phyloP scores from a whole-genome alignment of 30 jellyfish, hydroid and myxozoan species.

The Pelagia noctiluca region DNA sequence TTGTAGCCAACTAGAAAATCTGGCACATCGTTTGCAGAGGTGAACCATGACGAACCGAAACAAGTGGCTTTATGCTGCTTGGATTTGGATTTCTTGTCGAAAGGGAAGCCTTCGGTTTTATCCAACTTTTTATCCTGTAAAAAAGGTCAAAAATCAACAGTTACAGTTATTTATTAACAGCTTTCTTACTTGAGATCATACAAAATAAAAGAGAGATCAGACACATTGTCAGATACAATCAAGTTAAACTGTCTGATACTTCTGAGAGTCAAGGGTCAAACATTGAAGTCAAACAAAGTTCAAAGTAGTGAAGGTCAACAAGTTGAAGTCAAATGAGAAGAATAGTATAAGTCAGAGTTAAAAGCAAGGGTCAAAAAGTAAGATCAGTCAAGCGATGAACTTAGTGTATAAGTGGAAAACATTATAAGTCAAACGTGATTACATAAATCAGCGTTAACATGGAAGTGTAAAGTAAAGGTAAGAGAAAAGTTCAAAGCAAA shows the following conservation, averaged over 20 bases:
- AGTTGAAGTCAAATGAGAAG: no score
- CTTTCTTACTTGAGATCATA: no score
- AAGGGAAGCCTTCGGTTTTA: slow-evolving; percentile 70
- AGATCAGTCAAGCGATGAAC: no score
- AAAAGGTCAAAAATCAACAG: not conserved
- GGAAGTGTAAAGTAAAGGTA: no score
- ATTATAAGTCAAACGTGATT: no score
- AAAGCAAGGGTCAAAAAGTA: no score
- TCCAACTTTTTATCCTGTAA: slow-evolving; percentile 61
- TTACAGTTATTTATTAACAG: not conserved
- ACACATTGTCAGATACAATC: not conserved
- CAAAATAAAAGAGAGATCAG: not conserved
- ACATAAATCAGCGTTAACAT: no score
- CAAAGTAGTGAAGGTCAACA: not conserved
- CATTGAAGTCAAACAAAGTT: not conserved
- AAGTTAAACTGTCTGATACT: not conserved
- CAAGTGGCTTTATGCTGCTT: slow-evolving; percentile 62
- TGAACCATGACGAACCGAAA: slow-evolving; percentile 65
- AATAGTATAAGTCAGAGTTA: no score
- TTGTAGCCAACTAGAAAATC: slow-evolving; percentile 46
- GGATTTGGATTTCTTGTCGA: slow-evolving; percentile 46
- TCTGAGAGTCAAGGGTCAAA: not conserved
- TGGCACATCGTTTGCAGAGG: slow-evolving; percentile 49
- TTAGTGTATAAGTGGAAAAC: no score
- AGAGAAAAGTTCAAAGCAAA: no score